phyloP scores from a whole-genome alignment of 2,888 invertebrate genomes.

The Achlya flavicornis region DNA sequence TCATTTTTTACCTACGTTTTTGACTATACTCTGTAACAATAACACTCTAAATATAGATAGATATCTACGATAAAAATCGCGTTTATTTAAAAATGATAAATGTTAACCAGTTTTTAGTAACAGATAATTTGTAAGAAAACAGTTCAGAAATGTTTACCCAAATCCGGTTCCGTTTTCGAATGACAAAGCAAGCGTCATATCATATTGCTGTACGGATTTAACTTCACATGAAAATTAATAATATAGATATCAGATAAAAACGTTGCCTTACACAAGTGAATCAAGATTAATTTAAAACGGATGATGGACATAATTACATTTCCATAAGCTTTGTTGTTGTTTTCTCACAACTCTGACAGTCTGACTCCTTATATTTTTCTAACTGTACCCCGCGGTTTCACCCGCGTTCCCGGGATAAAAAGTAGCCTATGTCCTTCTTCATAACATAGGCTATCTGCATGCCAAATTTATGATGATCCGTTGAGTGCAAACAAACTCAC shows the following conservation, averaged over 20 bases:
- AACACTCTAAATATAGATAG: too few relatives aligned
- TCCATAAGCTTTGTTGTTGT: neutral
- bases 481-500: too few relatives aligned
- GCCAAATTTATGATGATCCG: too few relatives aligned
- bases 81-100: too few relatives aligned
- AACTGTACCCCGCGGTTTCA: too few relatives aligned
- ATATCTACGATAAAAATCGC: too few relatives aligned
- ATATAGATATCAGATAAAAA: slow-evolving; percentile 34
- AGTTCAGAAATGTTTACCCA: slow-evolving; percentile 14
- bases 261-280: slow-evolving; percentile 21
- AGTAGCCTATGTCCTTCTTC: too few relatives aligned
- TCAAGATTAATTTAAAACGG: neutral
- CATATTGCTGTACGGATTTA: slow-evolving; percentile 48
- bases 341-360: too few relatives aligned
- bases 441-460: too few relatives aligned
- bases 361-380: neutral
- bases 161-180: slow-evolving; percentile 34
- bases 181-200: slow-evolving; percentile 49
- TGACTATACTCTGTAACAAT: too few relatives aligned
- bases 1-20: too few relatives aligned
- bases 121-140: neutral
- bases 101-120: neutral
- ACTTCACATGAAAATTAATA: slow-evolving; percentile 42
- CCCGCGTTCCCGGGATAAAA: too few relatives aligned
- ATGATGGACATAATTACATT: neutral